Evolutionary conservation across 2,888 invertebrate species (phyloP).

Genomic region (Dyspetes luteomarginatus): DNA sequence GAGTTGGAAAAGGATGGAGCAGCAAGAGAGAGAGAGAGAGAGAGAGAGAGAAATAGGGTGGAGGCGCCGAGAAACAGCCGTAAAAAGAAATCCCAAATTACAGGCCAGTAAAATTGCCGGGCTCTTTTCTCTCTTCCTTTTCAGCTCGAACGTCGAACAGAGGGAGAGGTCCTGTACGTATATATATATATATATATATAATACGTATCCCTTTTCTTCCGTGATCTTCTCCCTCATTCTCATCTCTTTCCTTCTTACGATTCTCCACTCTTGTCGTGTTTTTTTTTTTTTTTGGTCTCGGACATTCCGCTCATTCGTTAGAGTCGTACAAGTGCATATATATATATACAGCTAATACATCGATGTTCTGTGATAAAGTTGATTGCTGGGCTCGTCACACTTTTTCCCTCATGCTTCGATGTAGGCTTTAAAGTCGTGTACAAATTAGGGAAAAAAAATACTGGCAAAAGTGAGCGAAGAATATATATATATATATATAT

Average conservation of each 20-base stretch:
- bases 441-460: background rate
- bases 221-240: background rate
- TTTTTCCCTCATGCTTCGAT: background rate
- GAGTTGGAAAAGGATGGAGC: slow-evolving; percentile 20
- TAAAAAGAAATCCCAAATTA: slow-evolving; percentile 71
- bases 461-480: background rate
- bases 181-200: slow-evolving; percentile 8
- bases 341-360: slow-evolving; percentile 13
- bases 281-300: slow-evolving; percentile 2
- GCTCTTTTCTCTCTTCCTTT: slow-evolving; percentile 68
- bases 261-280: background rate
- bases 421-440: background rate
- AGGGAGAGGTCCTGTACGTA: background rate
- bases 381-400: slow-evolving; percentile 13
- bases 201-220: slow-evolving; percentile 35
- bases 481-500: no score
- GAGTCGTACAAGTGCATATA: background rate
- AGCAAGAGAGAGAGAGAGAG: background rate
- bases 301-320: background rate
- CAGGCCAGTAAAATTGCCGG: slow-evolving; percentile 70
- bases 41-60: slow-evolving; percentile 46
- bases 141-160: slow-evolving; percentile 41
- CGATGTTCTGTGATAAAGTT: slow-evolving; percentile 36
- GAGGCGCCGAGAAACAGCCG: slow-evolving; percentile 65
- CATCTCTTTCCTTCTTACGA: slow-evolving; percentile 14